Evolutionary conservation across 2,888 invertebrate genomes (phyloP).

Genomic region (Pristionchus fissidentatus): DNA sequence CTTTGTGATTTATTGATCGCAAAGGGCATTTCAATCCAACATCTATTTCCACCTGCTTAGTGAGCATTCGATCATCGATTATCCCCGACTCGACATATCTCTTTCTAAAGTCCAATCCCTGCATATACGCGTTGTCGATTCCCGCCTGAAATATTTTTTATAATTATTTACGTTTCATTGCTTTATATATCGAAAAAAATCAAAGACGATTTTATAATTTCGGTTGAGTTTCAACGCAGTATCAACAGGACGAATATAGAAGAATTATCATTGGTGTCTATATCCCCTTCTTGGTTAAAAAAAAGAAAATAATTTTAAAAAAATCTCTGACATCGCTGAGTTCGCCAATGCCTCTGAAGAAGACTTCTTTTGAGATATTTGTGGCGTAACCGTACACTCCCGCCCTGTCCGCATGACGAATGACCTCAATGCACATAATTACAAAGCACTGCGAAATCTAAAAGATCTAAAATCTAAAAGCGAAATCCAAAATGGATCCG

Average conservation of each 20-base stretch:
- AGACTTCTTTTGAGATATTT: constrained; percentile 10
- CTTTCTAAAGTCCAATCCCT: constrained; percentile 20
- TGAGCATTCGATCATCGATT: constrained; percentile 30
- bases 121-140: constrained; percentile 41
- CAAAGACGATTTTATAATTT: too few relatives aligned
- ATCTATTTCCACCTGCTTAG: constrained; percentile 43
- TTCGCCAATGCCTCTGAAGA: constrained; percentile 46
- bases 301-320: too few relatives aligned
- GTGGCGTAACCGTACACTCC: constrained; percentile 7
- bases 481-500: too few relatives aligned
- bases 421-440: constrained; percentile 24
- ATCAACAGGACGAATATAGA: too few relatives aligned
- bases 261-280: too few relatives aligned
- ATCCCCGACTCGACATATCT: constrained; percentile 36
- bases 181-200: too few relatives aligned
- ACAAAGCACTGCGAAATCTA: too few relatives aligned
- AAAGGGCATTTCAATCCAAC: too few relatives aligned
- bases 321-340: constrained; percentile 44
- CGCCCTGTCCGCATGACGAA: constrained; percentile 46
- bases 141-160: constrained; percentile 29
- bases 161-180: too few relatives aligned
- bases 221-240: too few relatives aligned
- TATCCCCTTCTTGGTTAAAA: too few relatives aligned
- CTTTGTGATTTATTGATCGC: neutral
- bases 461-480: too few relatives aligned